Evolutionary conservation across 2,888 invertebrate species (phyloP), one percentile per base, ranked within the genome.

Genomic region (Aplocera efformata): DNA sequence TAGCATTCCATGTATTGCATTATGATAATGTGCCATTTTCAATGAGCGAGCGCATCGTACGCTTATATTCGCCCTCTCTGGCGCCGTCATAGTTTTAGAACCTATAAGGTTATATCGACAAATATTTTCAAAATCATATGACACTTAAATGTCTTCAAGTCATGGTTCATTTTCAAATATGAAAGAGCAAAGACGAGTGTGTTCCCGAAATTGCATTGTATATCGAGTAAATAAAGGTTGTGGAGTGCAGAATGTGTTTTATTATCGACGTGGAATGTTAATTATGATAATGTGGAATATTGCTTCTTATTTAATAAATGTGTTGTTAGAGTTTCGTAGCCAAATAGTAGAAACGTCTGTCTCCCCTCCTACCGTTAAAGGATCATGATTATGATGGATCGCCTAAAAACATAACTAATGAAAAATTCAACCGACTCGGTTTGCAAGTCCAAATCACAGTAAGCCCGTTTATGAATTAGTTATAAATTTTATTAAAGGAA

Each of bases 21-120:
- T 82, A 83, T 83, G 79, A 77, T 85, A 84, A 83, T 83, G 72
- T 73, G 80, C 79, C 79, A 81, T 82, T 83, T 82, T 69, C 73
- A 78, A 72, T 72, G 67, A 68, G 76, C 73, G 70, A 68, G 76
- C 73, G 70, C 75, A 74, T 77, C 76, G 71, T 73, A 73, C 65
- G 49, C 58, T 63, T 63, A 61, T 52, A 67, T 74, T 70, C 70
- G 72, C 69, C 68, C 57, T 64, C 65, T 48, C 66, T 72, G 79
- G 80, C 82, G 81, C 79, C 79, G 62, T 46, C 39, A 32, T 24
- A 30, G 7, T 10, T 6, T 34, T 41, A 17, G n/a, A 33, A 29
- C 28, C 29, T 29, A 23, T 58, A 63, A 62, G 55, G 62, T 8
- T 48, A 22, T 44, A 64, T 9, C 3, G 11, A 29, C 37, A 30